phyloP scores from a whole-genome alignment of 2,797 vertebrate species.

The Echiichthys vipera region DNA sequence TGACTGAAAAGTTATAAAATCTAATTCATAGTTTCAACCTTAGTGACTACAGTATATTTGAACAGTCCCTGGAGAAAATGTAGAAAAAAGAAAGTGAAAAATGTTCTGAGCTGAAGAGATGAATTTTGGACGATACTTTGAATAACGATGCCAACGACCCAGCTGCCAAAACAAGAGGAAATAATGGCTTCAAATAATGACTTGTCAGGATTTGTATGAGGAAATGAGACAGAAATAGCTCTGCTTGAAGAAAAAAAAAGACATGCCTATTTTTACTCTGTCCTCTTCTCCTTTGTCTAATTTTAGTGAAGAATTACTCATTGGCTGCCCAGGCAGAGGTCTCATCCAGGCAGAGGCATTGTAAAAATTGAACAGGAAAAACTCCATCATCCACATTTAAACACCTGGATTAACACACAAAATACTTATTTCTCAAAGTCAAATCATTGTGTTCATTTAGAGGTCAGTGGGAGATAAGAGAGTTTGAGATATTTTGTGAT shows the following conservation, averaged over 20 bases:
- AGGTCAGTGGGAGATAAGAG: conserved; percentile 34
- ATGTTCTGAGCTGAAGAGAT: conserved; percentile 45
- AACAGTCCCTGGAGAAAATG: neutral
- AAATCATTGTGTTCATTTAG: conserved; percentile 2
- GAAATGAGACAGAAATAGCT: conserved; percentile 73
- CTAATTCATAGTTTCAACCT: conserved; percentile 3
- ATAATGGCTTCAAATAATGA: conserved; percentile 73
- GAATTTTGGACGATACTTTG: conserved; percentile 58
- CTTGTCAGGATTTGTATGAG: conserved; percentile 65
- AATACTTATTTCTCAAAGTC: conserved; percentile 27
- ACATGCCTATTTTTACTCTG: conserved; percentile 67
- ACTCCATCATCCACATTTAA: conserved; percentile 12
- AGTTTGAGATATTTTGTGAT: conserved; percentile 44
- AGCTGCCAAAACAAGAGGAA: conserved; percentile 69
- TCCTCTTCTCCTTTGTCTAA: conserved; percentile 68
- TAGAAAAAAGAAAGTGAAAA: conserved; percentile 15
- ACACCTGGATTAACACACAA: conserved; percentile 23
- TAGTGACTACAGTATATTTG: neutral
- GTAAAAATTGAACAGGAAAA: too few relatives aligned
- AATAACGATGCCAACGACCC: conserved; percentile 52
- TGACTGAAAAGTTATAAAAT: neutral
- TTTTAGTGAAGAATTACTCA: conserved; percentile 72
- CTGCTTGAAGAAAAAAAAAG: conserved; percentile 41
- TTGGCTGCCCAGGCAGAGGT: conserved; percentile 37
- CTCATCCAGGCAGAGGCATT: too few relatives aligned